phyloP scores from a whole-genome alignment of 2,888 invertebrate genomes.

The Troilus luridus region DNA sequence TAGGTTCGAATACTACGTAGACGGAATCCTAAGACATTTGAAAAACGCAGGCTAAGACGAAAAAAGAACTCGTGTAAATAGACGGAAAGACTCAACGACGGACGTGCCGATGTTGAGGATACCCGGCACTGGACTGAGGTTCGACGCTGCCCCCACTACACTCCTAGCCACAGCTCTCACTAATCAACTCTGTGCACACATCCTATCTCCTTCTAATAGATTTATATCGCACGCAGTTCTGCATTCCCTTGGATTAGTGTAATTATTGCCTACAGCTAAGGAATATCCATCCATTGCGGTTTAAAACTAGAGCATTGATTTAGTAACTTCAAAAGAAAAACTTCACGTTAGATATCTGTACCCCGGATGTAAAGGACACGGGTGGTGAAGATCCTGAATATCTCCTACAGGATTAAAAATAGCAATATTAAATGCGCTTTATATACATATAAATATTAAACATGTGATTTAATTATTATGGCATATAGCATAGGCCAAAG shows the following conservation, averaged over 20 bases:
- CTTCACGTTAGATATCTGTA: not conserved
- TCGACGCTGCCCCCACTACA: not conserved
- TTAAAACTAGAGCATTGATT: not conserved
- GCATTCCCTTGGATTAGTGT: not conserved
- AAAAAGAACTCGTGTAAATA: not conserved
- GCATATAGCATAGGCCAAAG: too few species aligned
- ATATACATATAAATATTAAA: too few species aligned
- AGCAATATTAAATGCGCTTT: too few species aligned
- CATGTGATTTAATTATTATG: too few species aligned
- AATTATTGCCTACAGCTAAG: not conserved
- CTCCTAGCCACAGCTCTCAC: not conserved
- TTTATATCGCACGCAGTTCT: not conserved
- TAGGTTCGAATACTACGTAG: not conserved
- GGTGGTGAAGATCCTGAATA: too few species aligned
- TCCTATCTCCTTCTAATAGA: not conserved
- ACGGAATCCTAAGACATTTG: not conserved
- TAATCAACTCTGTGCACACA: not conserved
- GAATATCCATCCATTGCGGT: not conserved
- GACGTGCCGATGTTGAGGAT: not conserved
- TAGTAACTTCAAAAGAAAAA: not conserved
- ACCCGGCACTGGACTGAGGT: conserved; percentile 12
- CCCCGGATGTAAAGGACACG: too few species aligned
- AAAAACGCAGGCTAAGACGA: not conserved
- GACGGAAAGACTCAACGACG: not conserved
- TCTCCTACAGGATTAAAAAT: too few species aligned